Conservation (phyloP, 2,797 vertebrate genomes). For the Leuciscus waleckii region DNA sequence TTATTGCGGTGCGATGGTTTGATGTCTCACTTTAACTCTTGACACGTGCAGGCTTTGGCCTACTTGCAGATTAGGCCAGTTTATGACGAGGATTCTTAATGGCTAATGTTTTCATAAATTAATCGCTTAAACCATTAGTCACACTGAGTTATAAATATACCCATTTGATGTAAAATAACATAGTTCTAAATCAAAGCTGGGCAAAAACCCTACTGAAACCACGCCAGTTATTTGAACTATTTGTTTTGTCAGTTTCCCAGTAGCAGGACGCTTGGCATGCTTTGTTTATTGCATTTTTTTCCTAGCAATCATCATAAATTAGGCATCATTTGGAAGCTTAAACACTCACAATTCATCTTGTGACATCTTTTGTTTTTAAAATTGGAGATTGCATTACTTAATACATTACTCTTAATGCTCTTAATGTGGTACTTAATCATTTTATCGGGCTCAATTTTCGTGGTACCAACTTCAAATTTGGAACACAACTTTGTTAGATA, state of each 20-base stretch:
- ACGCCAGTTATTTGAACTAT: background rate
- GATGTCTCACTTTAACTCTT: background rate
- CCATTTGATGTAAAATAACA: conserved; percentile 8
- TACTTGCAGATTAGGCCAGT: conserved; percentile 10
- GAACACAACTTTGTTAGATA: background rate
- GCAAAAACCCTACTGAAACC: background rate
- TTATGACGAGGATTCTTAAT: conserved; percentile 6
- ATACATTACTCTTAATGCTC: no score
- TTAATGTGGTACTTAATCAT: background rate
- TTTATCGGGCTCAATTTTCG: background rate
- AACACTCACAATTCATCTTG: background rate
- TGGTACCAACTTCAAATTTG: background rate
- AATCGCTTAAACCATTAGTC: conserved; percentile 17
- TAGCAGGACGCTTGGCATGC: no score
- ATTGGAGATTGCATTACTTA: background rate
- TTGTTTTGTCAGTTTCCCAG: background rate
- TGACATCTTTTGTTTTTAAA: background rate
- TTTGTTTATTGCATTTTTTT: background rate
- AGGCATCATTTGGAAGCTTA: background rate
- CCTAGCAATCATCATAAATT: no score
- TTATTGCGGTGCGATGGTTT: background rate
- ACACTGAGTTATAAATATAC: conserved; percentile 27
- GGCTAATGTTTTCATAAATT: conserved; percentile 18
- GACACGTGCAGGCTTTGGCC: background rate
- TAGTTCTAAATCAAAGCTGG: background rate